Evolutionary conservation across 2,797 vertebrate species (phyloP).

Genomic region (Phalloptychus januarius): DNA sequence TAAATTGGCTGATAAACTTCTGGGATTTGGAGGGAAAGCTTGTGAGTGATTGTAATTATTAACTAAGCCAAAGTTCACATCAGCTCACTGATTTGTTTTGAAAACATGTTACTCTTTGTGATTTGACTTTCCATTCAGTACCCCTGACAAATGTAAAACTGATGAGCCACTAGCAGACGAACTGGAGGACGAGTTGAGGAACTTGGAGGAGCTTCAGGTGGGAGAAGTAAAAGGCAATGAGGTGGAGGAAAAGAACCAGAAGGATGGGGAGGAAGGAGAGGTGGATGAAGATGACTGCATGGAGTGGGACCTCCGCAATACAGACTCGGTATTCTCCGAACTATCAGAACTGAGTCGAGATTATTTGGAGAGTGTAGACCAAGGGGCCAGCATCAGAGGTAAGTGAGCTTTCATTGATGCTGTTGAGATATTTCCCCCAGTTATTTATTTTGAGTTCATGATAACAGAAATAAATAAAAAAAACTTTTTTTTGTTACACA

Average conservation of each 20-base stretch:
- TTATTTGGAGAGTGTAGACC: slow-evolving; percentile 83
- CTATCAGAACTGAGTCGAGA: slow-evolving; percentile 83
- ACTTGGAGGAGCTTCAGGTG: slow-evolving; percentile 1
- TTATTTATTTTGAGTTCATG: not conserved
- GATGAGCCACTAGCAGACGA: slow-evolving; percentile 21
- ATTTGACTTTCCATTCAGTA: slow-evolving; percentile 45
- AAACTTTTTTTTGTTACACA: not conserved
- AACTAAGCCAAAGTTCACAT: not conserved
- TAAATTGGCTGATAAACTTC: not conserved
- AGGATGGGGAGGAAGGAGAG: slow-evolving; percentile 18
- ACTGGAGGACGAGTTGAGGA: slow-evolving; percentile 59
- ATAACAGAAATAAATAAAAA: not conserved
- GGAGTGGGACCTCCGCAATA: slow-evolving; percentile 84
- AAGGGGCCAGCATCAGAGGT: slow-evolving; percentile 81
- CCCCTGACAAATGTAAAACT: slow-evolving; percentile 39
- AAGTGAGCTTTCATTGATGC: not conserved
- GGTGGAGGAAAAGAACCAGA: slow-evolving; percentile 16
- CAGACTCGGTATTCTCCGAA: slow-evolving; percentile 83
- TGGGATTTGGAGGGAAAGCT: not conserved
- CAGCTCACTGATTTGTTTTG: not conserved
- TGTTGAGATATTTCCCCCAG: not conserved
- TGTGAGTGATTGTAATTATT: not conserved
- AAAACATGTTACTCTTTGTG: not conserved
- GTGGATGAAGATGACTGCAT: slow-evolving; percentile 70
- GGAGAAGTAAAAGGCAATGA: slow-evolving; percentile 22